phyloP scores from a whole-genome alignment of 2,113 vertebrate species.

The Barnardius zonarius region DNA sequence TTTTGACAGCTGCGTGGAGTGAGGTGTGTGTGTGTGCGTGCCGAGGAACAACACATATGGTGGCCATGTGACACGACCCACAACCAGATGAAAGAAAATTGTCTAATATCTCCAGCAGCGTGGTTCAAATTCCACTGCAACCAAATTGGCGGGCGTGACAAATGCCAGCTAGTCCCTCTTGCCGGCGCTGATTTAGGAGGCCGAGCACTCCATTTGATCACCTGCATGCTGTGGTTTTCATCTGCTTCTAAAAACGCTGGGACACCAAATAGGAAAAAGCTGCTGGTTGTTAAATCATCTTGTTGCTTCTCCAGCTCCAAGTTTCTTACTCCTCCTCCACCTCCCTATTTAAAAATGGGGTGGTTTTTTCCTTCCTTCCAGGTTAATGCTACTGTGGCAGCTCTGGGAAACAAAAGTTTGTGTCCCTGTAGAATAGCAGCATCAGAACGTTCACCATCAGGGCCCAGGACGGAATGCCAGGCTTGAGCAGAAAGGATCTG shows the following conservation, averaged over 20 bases:
- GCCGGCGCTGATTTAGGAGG: constrained; percentile 2
- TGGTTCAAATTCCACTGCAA: constrained; percentile 63
- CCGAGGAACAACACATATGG: constrained; percentile 53
- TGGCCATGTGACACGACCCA: constrained; percentile 64
- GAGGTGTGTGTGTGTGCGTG: constrained; percentile 45
- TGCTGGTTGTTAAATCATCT: constrained; percentile 41
- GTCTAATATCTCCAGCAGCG: constrained; percentile 63
- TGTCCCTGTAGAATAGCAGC: not conserved
- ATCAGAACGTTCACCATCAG: not conserved
- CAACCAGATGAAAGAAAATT: constrained; percentile 70
- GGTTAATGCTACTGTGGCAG: not conserved
- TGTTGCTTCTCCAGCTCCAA: not conserved
- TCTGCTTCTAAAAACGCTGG: constrained; percentile 13
- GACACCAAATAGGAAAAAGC: constrained; percentile 26
- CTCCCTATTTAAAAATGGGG: not conserved
- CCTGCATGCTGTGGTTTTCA: constrained; percentile 49
- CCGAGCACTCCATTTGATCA: constrained; percentile 36
- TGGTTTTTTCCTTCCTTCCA: not conserved
- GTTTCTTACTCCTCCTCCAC: not conserved
- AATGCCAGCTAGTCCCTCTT: constrained; percentile 55
- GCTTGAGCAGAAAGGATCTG: not conserved
- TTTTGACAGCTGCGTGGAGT: constrained; percentile 67
- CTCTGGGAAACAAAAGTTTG: not conserved
- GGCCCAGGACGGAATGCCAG: not conserved
- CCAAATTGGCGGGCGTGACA: constrained; percentile 63